A percentile compares a stretch with the other conserved stretches of the same genome.
Evolutionary conservation across 1,140 invertebrate species (phyloP).

Genomic region (Chironomus striatipennis): DNA sequence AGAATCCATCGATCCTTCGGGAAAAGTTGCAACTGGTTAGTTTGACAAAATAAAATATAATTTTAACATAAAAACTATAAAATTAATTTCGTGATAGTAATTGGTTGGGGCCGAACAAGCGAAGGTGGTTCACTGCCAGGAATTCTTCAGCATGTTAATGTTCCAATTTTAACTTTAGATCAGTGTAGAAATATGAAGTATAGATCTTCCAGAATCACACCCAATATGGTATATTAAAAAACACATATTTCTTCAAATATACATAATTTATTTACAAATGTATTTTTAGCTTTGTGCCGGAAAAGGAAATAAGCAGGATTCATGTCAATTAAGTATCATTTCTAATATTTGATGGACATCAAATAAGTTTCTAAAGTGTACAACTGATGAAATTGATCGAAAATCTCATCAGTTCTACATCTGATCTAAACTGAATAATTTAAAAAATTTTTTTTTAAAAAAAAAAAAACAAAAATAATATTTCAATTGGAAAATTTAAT

Average conservation of each 20-base stretch:
- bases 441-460: not conserved
- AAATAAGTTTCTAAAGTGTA: too few relatives aligned
- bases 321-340: slow-evolving; percentile 65
- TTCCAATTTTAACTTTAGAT: slow-evolving; percentile 66
- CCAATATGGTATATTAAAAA: slow-evolving; percentile 54
- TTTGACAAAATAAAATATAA: not conserved
- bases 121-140: slow-evolving; percentile 73
- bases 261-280: too few relatives aligned
- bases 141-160: slow-evolving; percentile 71
- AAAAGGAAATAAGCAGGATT: slow-evolving; percentile 61
- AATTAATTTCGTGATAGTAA: slow-evolving; percentile 28
- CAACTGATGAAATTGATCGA: too few relatives aligned
- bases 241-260: not conserved
- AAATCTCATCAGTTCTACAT: too few relatives aligned
- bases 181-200: slow-evolving; percentile 77
- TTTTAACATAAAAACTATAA: not conserved
- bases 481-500: too few relatives aligned
- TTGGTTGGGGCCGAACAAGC: slow-evolving; percentile 75
- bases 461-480: too few relatives aligned
- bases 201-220: slow-evolving; percentile 64
- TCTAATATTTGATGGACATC: not conserved
- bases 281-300: slow-evolving; percentile 60
- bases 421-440: too few relatives aligned
- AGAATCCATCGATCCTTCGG: slow-evolving; percentile 56
- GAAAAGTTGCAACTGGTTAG: slow-evolving; percentile 41